phyloP scores from a whole-genome alignment of 2,797 vertebrate genomes.

The Leptatherina wallacei region DNA sequence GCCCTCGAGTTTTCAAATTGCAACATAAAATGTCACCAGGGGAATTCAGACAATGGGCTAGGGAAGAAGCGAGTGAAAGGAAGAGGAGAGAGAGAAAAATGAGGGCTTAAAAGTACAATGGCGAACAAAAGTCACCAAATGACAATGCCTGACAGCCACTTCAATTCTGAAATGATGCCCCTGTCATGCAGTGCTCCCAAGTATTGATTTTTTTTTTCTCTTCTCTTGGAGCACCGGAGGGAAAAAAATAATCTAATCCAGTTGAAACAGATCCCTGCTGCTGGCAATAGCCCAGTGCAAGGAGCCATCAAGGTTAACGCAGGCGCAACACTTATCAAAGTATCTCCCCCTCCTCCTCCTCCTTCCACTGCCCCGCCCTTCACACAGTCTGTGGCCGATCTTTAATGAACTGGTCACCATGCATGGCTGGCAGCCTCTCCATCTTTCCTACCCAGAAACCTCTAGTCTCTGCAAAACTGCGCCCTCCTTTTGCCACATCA shows the following conservation, averaged over 20 bases:
- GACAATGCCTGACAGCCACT: constrained; percentile 94
- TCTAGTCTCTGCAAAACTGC: constrained; percentile 54
- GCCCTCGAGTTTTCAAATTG: constrained; percentile 86
- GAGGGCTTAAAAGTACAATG: constrained; percentile 94
- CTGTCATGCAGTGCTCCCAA: constrained; percentile 84
- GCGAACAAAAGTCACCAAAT: constrained; percentile 96
- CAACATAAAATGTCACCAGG: constrained; percentile 85
- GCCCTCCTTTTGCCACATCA: constrained; percentile 58
- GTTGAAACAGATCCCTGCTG: constrained; percentile 85
- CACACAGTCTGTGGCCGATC: constrained; percentile 68
- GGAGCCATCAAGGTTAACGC: constrained; percentile 95
- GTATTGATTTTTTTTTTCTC: constrained; percentile 91
- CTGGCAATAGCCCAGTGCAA: constrained; percentile 74
- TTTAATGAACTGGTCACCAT: constrained; percentile 91
- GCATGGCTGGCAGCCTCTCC: constrained; percentile 78
- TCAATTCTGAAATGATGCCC: constrained; percentile 96
- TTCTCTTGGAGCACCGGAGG: constrained; percentile 54
- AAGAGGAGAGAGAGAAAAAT: constrained; percentile 87
- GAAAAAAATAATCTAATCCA: constrained; percentile 87
- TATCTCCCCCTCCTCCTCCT: constrained; percentile 84
- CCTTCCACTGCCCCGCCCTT: constrained; percentile 71
- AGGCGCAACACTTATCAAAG: constrained; percentile 96
- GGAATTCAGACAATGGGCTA: constrained; percentile 88
- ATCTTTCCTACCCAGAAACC: constrained; percentile 67
- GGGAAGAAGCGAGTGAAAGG: constrained; percentile 69